Base-by-base conservation (phyloP, 2,113 vertebrate species). In the Hipposideros armiger region DNA sequence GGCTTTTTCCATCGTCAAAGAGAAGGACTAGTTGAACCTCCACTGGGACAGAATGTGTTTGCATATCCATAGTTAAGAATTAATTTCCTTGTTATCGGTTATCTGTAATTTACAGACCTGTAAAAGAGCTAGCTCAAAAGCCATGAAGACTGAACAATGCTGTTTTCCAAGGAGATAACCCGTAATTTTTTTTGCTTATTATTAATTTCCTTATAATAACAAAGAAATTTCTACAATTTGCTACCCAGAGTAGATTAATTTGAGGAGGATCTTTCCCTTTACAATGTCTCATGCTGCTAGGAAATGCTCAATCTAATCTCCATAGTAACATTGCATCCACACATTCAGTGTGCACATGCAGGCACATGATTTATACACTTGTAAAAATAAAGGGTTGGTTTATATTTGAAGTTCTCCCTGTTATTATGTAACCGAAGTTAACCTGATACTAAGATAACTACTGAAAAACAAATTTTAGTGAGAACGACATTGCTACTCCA, bases 371-470 rank as follows among this genome's bases (percentile, higher is more conserved):
- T 80, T 85, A 24, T 40, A 56, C 52, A 9, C 36, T 45, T 58
- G 30, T 76, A 30, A 58, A 83, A 95, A 94, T 42, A 20, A 85
- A 62, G 40, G 62, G 52, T 47, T 85, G 58, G 89, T 89, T 76
- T 89, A 40, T 60, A 81, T 85, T 70, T 62, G 36, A 52, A 30
- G 15, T 80, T 91, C 52, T 89, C 77, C 80, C 67, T 74, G n/a
- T 54, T 88, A 83, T 92, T 83, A 92, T 76, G 32, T 54, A 52
- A 74, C 36, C 64, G 70, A 92, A 86, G 80, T 88, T 94, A 87
- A 81, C 36, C 52, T 86, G 58, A 74, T 36, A 40, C 52, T 66
- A 72, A 67, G 22, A 58, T 36, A 50, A 86, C 22, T 72, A 17
- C 67, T 82, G 6, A 87, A 67, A 91, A 73, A 72, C 11, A 40